A percentile compares a stretch with the other conserved stretches of the same genome.
These are phyloP conservation scores for Schizopygopsis pylzovi DNA, from an alignment of 2,797 vertebrate genomes.

Conservation along the genomic window DNA sequence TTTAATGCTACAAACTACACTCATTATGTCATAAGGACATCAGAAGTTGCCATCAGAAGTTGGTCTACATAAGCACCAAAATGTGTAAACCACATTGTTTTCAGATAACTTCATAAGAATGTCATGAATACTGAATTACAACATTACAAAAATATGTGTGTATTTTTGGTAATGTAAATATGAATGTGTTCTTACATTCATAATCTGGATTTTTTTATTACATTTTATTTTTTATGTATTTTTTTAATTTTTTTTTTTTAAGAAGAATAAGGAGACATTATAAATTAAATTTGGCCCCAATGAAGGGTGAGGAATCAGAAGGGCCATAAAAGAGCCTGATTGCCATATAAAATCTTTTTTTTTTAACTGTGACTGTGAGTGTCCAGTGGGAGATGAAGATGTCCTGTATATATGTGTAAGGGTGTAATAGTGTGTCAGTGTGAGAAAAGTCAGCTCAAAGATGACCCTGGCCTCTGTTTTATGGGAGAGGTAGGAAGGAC, in stretches of 20 bases:
- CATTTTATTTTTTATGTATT: too few species aligned
- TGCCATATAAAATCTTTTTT: slow-evolving; percentile 28
- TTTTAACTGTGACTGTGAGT: slow-evolving; percentile 6
- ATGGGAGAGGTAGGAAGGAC: slow-evolving; percentile 34
- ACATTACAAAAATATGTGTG: too few species aligned
- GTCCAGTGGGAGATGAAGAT: slow-evolving; percentile 19
- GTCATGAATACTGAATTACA: too few species aligned
- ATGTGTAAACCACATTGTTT: too few species aligned
- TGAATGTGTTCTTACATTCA: neutral
- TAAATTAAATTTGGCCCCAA: neutral
- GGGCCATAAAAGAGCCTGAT: slow-evolving; percentile 1
- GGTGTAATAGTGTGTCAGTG: neutral
- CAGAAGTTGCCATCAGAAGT: too few species aligned
- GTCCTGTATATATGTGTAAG: slow-evolving; percentile 6
- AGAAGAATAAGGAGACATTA: too few species aligned
- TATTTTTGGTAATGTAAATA: too few species aligned
- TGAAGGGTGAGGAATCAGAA: neutral
- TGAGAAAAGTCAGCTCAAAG: slow-evolving; percentile 58
- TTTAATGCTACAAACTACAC: too few species aligned
- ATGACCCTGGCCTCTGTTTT: slow-evolving; percentile 62
- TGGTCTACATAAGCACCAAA: too few species aligned
- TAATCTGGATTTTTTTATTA: neutral
- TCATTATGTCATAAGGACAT: too few species aligned
- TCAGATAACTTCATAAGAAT: too few species aligned
- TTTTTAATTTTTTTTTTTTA: too few species aligned